Conservation (phyloP, 1,140 invertebrate genomes). For the Drosophila triauraria region DNA sequence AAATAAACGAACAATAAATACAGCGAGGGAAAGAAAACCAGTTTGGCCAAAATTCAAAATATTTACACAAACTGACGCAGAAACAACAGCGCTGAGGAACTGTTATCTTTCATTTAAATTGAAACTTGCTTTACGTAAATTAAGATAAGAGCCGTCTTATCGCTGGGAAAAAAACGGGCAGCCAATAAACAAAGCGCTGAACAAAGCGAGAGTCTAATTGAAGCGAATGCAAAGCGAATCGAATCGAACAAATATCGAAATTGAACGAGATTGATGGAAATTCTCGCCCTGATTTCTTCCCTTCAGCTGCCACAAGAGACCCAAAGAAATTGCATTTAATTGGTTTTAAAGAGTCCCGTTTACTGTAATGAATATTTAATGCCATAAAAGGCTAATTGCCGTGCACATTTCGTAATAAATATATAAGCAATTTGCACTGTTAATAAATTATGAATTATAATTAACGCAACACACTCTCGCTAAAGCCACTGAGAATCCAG, state of each 20-base stretch:
- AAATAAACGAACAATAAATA: constrained; percentile 3
- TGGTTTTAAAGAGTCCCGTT: constrained; percentile 43
- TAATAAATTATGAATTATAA: constrained; percentile 65
- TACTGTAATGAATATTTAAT: constrained; percentile 34
- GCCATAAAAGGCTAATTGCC: constrained; percentile 29
- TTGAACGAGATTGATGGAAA: constrained; percentile 20
- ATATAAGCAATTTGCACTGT: constrained; percentile 48
- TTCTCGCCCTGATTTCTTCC: constrained; percentile 4
- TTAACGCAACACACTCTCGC: constrained; percentile 30
- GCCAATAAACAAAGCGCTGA: constrained; percentile 34
- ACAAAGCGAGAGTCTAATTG: constrained; percentile 33
- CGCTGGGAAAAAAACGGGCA: constrained; percentile 30
- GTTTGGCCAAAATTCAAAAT: constrained; percentile 50
- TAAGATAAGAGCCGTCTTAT: constrained; percentile 68
- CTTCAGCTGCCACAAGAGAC: neutral
- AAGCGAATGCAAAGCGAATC: constrained; percentile 43
- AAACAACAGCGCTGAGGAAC: constrained; percentile 17
- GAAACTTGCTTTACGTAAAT: constrained; percentile 63
- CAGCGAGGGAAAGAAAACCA: constrained; percentile 24
- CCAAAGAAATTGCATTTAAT: constrained; percentile 48
- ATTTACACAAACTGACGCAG: constrained; percentile 56
- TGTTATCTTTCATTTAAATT: constrained; percentile 67
- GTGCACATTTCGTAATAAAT: constrained; percentile 61
- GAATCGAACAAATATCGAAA: constrained; percentile 2
- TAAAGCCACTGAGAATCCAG: constrained; percentile 43